Percentiles rank a stretch among this genome's conserved stretches.
phyloP scores from a whole-genome alignment of 2,113 vertebrate species.

The Chionodraco myersi region DNA sequence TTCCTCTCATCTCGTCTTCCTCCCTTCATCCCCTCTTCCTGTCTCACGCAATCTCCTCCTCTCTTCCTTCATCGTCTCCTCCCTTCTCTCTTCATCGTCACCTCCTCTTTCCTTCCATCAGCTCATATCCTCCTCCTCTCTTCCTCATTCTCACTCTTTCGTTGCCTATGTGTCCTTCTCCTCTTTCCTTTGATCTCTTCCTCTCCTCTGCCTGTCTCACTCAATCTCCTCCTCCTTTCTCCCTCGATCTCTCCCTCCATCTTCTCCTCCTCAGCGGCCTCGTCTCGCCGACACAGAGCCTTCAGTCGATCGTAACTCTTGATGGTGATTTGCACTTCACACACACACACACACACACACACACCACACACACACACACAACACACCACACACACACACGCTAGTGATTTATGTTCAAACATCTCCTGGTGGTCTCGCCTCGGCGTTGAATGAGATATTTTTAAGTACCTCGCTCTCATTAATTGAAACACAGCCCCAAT shows the following conservation, averaged over 20 bases:
- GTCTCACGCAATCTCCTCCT: too few species aligned
- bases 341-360: not conserved
- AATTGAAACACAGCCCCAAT: slow-evolving; percentile 44
- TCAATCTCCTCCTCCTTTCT: slow-evolving; percentile 12
- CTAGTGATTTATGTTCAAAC: slow-evolving; percentile 20
- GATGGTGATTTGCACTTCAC: slow-evolving; percentile 50
- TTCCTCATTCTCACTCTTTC: too few species aligned
- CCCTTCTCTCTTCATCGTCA: too few species aligned
- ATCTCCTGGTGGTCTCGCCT: slow-evolving; percentile 13
- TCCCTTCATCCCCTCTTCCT: too few species aligned
- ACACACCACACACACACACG: not conserved
- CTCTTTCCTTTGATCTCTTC: slow-evolving; percentile 36
- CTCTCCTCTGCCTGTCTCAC: not conserved
- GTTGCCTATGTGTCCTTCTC: too few species aligned
- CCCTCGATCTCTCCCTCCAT: not conserved
- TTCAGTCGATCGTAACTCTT: slow-evolving; percentile 55
- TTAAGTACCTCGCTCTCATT: slow-evolving; percentile 34
- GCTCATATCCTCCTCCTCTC: too few species aligned
- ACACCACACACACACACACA: not conserved
- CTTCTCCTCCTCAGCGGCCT: slow-evolving; percentile 24
- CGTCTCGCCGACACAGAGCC: slow-evolving; percentile 51
- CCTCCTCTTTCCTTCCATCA: too few species aligned
- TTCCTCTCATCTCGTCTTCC: too few species aligned
- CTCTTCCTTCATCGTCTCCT: too few species aligned
- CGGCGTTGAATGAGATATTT: slow-evolving; percentile 31